These are phyloP conservation scores for Zoanthus sociatus DNA, from an alignment of 92 coral and sea anemone genomes.

Conservation along the genomic window DNA sequence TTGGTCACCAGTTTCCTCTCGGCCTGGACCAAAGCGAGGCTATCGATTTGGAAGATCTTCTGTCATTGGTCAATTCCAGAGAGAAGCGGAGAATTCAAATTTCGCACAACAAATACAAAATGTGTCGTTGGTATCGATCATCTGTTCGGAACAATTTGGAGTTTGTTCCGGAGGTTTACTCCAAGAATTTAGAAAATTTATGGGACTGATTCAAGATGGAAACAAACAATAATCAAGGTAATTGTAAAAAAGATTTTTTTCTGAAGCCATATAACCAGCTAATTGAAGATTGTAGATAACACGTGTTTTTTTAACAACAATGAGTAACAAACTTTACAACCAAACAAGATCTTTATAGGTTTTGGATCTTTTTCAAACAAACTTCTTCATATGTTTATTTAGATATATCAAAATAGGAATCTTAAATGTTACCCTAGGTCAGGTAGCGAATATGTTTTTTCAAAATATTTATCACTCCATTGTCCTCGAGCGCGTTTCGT, in stretches of 20 bases:
- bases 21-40: slow-evolving; percentile 28
- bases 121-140: slow-evolving; percentile 34
- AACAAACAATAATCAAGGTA: background rate
- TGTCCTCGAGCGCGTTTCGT: background rate
- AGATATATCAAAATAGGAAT: background rate
- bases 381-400: background rate
- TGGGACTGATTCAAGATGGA: background rate
- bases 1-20: slow-evolving; percentile 31
- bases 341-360: background rate
- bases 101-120: slow-evolving; percentile 8
- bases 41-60: background rate
- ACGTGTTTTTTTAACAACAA: background rate
- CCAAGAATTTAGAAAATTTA: background rate
- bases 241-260: background rate
- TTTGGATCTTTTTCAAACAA: background rate
- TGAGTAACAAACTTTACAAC: background rate
- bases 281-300: background rate
- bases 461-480: background rate
- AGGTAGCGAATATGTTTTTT: too few species aligned
- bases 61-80: slow-evolving; percentile 35
- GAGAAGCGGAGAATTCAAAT: slow-evolving; percentile 30
- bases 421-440: background rate
- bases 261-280: background rate
- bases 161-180: background rate
- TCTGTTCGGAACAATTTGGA: slow-evolving; percentile 35